phyloP scores from a whole-genome alignment of 2,888 invertebrate genomes.

The Limnephilus rhombicus region DNA sequence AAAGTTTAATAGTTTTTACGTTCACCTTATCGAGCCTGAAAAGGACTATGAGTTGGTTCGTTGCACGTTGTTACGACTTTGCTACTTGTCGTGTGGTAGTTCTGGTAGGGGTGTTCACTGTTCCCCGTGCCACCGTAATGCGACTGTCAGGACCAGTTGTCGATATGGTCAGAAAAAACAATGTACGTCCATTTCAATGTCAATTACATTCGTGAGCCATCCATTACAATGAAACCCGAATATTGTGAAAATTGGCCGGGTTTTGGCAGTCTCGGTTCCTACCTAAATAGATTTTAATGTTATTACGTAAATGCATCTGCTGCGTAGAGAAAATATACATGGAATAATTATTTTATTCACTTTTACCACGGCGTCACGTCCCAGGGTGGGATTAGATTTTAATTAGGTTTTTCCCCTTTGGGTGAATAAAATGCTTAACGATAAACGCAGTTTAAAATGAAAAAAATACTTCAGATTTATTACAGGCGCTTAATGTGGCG shows the following conservation, averaged over 20 bases:
- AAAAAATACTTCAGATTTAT: background rate
- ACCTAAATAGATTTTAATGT: background rate
- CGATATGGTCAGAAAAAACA: background rate
- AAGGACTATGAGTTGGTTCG: background rate
- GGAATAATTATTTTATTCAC: background rate
- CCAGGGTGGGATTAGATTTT: too few relatives aligned
- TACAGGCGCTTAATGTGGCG: background rate
- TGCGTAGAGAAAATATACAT: background rate
- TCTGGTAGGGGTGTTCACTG: too few relatives aligned
- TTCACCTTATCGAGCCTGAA: background rate
- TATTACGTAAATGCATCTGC: background rate
- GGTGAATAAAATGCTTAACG: background rate
- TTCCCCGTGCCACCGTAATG: background rate
- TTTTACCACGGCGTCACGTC: background rate
- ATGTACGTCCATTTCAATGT: conserved; percentile 19
- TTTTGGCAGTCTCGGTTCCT: background rate
- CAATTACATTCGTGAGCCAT: background rate
- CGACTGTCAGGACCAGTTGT: conserved; percentile 10
- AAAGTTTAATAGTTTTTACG: background rate
- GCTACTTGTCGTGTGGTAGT: background rate
- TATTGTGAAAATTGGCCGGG: background rate
- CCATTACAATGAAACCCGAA: background rate
- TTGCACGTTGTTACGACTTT: background rate
- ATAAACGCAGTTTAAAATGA: background rate
- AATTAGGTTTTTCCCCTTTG: background rate